Conservation (phyloP, 2,113 vertebrate genomes). For the Notarius quadriscutis region DNA sequence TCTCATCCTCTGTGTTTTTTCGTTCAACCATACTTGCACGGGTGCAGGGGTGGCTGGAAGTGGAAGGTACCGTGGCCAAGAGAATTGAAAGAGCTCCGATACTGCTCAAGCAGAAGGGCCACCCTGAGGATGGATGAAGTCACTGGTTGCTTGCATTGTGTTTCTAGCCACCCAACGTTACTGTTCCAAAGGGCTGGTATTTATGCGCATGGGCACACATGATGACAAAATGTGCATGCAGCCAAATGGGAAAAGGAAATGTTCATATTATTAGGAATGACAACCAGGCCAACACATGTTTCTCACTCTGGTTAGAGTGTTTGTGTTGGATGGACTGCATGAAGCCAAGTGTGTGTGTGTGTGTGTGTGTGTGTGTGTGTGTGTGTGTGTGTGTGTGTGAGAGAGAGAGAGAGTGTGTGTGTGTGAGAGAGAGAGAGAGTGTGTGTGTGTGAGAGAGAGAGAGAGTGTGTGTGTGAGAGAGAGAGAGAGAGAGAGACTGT, state of each 20-base stretch:
- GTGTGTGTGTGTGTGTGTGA: no score
- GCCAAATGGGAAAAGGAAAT: constrained; percentile 51
- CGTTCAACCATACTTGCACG: constrained; percentile 36
- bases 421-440: no score
- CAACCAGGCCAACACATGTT: constrained; percentile 36
- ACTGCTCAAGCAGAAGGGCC: constrained; percentile 38
- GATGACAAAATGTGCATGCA: constrained; percentile 30
- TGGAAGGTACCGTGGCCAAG: constrained; percentile 25
- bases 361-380: no score
- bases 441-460: no score
- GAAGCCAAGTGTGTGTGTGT: background rate
- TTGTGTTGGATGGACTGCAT: constrained; percentile 34
- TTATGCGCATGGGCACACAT: constrained; percentile 45
- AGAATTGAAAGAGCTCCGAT: constrained; percentile 23
- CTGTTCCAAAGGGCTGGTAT: constrained; percentile 34
- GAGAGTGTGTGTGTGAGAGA: no score
- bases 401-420: no score
- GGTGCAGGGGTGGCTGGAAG: constrained; percentile 15
- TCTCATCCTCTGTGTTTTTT: constrained; percentile 8
- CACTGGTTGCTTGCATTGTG: constrained; percentile 38
- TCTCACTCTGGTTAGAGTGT: constrained; percentile 31
- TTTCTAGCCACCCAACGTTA: constrained; percentile 25
- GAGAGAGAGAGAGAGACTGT: no score
- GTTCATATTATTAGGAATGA: constrained; percentile 51
- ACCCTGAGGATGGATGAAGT: constrained; percentile 41